A percentile compares a stretch with the other conserved stretches of the same genome.
Evolutionary conservation across 2,888 invertebrate species (phyloP).

Genomic region (Podabrus alpinus): DNA sequence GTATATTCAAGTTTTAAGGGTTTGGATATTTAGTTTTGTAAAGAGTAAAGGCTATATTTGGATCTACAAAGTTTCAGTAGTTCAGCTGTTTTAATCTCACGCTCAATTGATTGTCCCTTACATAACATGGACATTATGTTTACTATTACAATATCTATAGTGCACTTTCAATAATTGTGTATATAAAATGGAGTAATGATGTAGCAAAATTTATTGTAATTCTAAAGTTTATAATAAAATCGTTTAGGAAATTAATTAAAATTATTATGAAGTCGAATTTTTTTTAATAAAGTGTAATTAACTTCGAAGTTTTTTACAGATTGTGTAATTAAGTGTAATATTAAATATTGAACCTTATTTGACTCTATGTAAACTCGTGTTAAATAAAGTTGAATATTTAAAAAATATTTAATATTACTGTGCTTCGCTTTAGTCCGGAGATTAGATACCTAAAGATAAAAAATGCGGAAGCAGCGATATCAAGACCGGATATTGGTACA

Average conservation of each 20-base stretch:
- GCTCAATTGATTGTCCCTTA: constrained; percentile 2
- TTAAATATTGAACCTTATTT: not conserved
- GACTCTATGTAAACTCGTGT: not conserved
- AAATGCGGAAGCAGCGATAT: not conserved
- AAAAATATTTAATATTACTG: not conserved
- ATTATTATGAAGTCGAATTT: not conserved
- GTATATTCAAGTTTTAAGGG: not conserved
- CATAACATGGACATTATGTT: not conserved
- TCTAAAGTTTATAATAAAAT: not conserved
- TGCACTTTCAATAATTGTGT: not conserved
- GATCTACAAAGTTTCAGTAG: not conserved
- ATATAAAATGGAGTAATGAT: not conserved
- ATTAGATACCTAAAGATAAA: constrained; percentile 5
- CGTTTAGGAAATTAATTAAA: not conserved
- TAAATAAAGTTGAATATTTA: constrained; percentile 1
- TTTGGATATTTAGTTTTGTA: constrained; percentile 2
- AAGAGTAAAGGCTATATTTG: not conserved
- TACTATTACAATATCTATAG: not conserved
- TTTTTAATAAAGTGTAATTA: not conserved
- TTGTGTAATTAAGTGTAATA: not conserved
- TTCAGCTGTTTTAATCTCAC: constrained; percentile 4
- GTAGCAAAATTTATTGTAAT: not conserved
- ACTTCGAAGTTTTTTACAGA: not conserved
- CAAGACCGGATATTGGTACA: constrained; percentile 4
- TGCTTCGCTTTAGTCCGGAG: not conserved